These are phyloP conservation scores for Psammodynastes pulverulentus DNA, from an alignment of 2,113 vertebrate species.

Conservation along the genomic window DNA sequence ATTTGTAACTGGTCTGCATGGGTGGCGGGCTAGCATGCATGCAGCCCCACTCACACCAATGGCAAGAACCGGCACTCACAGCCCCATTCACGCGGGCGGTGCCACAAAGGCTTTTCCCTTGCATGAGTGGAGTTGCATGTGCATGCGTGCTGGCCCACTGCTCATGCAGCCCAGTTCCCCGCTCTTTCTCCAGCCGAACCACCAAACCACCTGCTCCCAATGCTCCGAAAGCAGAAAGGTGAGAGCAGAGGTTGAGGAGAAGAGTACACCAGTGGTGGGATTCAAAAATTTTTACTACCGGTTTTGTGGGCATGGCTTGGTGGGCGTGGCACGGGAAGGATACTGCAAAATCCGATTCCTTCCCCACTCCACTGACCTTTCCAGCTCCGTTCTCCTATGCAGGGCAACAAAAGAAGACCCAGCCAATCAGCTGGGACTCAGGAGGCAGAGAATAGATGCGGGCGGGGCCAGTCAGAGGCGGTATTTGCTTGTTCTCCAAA, in stretches of 20 bases:
- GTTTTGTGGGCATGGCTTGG: too few relatives aligned
- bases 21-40: background rate
- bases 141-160: background rate
- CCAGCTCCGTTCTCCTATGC: too few relatives aligned
- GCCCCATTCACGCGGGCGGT: fast-evolving
- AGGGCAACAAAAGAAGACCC: too few relatives aligned
- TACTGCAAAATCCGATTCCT: too few relatives aligned
- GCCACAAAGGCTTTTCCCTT: background rate
- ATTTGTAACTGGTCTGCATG: background rate
- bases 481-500: too few relatives aligned
- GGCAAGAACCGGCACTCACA: background rate
- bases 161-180: background rate
- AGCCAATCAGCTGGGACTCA: too few relatives aligned
- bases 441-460: too few relatives aligned
- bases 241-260: background rate
- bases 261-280: too few relatives aligned
- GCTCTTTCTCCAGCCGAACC: background rate
- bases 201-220: background rate
- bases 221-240: background rate
- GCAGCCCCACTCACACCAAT: background rate
- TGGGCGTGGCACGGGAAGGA: too few relatives aligned
- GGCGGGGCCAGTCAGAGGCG: too few relatives aligned
- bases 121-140: background rate
- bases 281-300: too few relatives aligned
- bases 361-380: too few relatives aligned